A percentile compares a stretch with the other conserved stretches of the same genome.
Evolutionary conservation across 2,888 invertebrate species (phyloP).

Genomic region (Mesorhabditis sp.): DNA sequence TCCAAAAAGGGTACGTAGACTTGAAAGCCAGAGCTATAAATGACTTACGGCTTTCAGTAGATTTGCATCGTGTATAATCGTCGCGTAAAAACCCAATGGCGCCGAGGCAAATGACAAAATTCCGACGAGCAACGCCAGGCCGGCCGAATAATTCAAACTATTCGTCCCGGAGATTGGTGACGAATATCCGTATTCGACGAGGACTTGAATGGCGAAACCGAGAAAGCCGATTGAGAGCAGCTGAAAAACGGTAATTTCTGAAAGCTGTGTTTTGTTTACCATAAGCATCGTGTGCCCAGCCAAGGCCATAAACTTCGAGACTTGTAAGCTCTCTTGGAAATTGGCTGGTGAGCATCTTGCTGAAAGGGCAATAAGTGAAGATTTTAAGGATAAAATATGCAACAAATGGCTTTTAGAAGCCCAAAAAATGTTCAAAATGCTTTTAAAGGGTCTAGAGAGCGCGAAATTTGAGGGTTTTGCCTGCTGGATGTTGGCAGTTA

Average conservation of each 20-base stretch:
- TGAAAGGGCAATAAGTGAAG: background rate
- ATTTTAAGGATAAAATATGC: no score
- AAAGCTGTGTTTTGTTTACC: background rate
- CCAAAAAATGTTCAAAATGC: no score
- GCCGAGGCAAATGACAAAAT: conserved; percentile 23
- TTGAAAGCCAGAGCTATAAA: background rate
- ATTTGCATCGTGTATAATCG: conserved; percentile 20
- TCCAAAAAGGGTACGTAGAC: background rate
- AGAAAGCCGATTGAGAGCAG: conserved; percentile 21
- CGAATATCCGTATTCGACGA: conserved; percentile 20
- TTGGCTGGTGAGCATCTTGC: background rate
- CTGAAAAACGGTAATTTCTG: conserved; percentile 13
- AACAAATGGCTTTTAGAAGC: no score
- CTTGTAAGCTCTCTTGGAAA: background rate
- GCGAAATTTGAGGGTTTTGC: no score
- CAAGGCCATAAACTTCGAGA: background rate
- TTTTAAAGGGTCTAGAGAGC: no score
- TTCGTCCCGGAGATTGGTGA: conserved; percentile 21
- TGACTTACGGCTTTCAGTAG: conserved; percentile 16
- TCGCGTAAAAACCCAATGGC: conserved; percentile 25
- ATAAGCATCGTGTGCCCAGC: background rate
- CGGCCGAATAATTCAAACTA: conserved; percentile 16
- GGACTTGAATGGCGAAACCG: conserved; percentile 21
- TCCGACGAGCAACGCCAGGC: conserved; percentile 15
- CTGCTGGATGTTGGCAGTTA: no score